Evolutionary conservation across 2,888 invertebrate species (phyloP).

Genomic region (Callinectes sapidus): DNA sequence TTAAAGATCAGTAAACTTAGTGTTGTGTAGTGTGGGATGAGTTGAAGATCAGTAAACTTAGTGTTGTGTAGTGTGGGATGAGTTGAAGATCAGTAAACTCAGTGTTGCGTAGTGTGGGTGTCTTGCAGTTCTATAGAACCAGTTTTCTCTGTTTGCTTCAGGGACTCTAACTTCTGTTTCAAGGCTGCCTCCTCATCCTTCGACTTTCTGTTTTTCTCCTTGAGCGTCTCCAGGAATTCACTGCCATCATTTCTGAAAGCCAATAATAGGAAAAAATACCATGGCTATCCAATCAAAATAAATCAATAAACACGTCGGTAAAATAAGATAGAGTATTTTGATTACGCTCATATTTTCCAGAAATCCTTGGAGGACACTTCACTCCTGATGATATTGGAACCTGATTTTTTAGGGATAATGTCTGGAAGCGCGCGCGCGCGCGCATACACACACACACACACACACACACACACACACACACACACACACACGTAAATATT

Average conservation of each 20-base stretch:
- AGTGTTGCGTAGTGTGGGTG: no score
- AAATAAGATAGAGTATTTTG: no score
- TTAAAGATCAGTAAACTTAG: no score
- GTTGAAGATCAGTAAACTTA: background rate
- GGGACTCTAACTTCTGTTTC: background rate
- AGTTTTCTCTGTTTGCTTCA: background rate
- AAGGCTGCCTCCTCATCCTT: background rate
- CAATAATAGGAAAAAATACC: background rate
- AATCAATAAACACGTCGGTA: background rate
- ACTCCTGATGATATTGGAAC: no score
- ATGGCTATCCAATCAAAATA: background rate
- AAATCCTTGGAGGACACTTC: no score
- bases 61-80: background rate
- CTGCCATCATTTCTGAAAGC: background rate
- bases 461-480: no score
- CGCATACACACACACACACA: no score
- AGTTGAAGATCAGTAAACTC: no score
- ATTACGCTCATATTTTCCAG: no score
- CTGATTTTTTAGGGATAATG: no score
- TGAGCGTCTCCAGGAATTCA: background rate
- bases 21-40: background rate
- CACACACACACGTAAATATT: no score
- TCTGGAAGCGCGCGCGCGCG: no score
- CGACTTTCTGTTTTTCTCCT: background rate
- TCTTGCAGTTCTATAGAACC: background rate